Conservation (phyloP, 2,797 vertebrate genomes). For the Hapalemur alaotrensis region DNA sequence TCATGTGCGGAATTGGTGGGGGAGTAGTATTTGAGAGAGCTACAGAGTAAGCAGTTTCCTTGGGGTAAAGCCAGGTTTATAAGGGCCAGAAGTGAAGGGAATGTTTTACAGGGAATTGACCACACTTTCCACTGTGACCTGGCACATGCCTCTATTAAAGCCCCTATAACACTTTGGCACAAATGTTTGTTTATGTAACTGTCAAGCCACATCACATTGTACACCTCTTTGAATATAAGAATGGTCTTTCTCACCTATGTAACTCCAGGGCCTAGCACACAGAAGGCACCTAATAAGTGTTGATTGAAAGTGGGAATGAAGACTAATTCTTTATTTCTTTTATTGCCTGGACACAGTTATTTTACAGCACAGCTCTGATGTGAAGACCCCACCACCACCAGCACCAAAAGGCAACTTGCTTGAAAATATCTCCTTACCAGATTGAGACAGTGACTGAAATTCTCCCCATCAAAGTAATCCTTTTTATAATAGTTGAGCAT, state of each 20-base stretch:
- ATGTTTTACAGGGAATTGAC: not conserved
- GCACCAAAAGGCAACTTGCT: not conserved
- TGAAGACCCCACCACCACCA: not conserved
- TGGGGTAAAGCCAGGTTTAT: not conserved
- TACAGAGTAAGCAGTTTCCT: not conserved
- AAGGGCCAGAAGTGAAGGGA: not conserved
- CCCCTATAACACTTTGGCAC: not conserved
- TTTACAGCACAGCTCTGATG: not conserved
- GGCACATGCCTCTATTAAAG: not conserved
- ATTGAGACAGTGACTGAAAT: not conserved
- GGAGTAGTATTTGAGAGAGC: not conserved
- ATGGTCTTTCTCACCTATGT: not conserved
- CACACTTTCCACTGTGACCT: not conserved
- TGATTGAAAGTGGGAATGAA: not conserved
- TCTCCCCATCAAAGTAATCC: not conserved
- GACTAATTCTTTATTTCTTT: not conserved
- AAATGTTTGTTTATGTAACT: not conserved
- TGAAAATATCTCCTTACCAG: not conserved
- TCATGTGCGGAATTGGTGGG: not conserved
- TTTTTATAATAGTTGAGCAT: not conserved
- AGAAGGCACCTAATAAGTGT: not conserved
- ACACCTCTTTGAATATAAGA: not conserved
- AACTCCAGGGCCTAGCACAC: not conserved
- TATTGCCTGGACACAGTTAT: not conserved
- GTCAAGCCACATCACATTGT: not conserved